Percentiles rank a stretch among this genome's conserved stretches.
Evolutionary conservation across 1,140 invertebrate genomes (phyloP).

Genomic region (Luehdorfia chinensis): DNA sequence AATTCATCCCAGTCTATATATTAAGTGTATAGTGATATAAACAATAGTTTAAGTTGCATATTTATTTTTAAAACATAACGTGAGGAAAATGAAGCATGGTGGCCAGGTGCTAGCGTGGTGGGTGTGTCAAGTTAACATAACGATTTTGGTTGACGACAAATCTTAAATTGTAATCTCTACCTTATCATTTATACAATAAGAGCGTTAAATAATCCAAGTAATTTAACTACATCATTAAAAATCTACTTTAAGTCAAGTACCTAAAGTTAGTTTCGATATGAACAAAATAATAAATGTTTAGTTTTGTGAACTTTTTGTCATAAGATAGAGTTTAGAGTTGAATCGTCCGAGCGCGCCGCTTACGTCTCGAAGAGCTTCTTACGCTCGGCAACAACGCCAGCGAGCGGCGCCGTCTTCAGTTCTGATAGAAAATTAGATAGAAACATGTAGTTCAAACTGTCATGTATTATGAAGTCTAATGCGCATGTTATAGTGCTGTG

Average conservation of each 20-base stretch:
- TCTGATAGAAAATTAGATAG: no score
- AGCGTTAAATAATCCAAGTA: not conserved
- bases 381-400: conserved; percentile 82
- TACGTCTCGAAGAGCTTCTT: conserved; percentile 82
- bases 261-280: not conserved
- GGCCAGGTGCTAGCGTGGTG: conserved; percentile 68
- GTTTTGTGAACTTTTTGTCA: conserved; percentile 5
- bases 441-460: no score
- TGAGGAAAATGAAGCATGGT: conserved; percentile 39
- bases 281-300: not conserved
- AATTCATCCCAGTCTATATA: not conserved
- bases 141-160: not conserved
- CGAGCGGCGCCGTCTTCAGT: conserved; percentile 73
- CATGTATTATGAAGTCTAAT: no score
- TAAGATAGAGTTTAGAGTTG: no score
- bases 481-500: no score
- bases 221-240: no score
- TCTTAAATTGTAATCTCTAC: conserved; percentile 3
- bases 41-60: no score
- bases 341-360: conserved; percentile 19
- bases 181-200: not conserved
- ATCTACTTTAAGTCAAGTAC: not conserved
- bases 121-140: conserved; percentile 28
- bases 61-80: not conserved
- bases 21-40: no score